Percentiles rank a stretch among this genome's conserved stretches.
phyloP scores from a whole-genome alignment of 2,797 vertebrate species.

The Danio choprae region DNA sequence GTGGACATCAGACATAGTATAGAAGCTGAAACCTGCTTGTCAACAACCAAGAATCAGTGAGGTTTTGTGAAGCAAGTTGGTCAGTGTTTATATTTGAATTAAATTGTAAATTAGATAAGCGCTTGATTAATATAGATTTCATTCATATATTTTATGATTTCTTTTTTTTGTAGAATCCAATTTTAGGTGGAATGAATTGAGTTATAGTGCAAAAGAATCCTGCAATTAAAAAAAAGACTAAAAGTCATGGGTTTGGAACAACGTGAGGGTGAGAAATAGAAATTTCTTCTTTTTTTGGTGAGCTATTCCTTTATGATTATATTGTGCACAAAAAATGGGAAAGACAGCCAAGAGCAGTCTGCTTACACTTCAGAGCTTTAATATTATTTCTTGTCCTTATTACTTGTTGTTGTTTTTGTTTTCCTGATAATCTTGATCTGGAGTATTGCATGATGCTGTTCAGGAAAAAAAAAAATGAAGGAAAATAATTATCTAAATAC shows the following conservation, averaged over 20 bases:
- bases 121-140: not conserved
- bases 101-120: not conserved
- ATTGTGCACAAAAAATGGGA: slow-evolving; percentile 36
- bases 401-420: not conserved
- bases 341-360: slow-evolving; percentile 21
- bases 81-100: not conserved
- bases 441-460: slow-evolving; percentile 22
- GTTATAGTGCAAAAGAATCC: no score
- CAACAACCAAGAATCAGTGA: no score
- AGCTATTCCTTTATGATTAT: slow-evolving; percentile 25
- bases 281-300: not conserved
- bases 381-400: not conserved
- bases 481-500: not conserved
- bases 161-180: not conserved
- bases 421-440: slow-evolving; percentile 5
- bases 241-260: not conserved
- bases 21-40: no score
- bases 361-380: slow-evolving; percentile 30
- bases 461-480: slow-evolving; percentile 30
- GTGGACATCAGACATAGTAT: no score
- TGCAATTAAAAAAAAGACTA: not conserved
- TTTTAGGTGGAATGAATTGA: not conserved
- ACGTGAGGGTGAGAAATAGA: not conserved
- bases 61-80: not conserved
- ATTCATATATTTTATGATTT: no score